These are phyloP conservation scores for Chlorocebus sabaeus DNA, from an alignment of 2,113 vertebrate genomes.

Conservation along the genomic window DNA sequence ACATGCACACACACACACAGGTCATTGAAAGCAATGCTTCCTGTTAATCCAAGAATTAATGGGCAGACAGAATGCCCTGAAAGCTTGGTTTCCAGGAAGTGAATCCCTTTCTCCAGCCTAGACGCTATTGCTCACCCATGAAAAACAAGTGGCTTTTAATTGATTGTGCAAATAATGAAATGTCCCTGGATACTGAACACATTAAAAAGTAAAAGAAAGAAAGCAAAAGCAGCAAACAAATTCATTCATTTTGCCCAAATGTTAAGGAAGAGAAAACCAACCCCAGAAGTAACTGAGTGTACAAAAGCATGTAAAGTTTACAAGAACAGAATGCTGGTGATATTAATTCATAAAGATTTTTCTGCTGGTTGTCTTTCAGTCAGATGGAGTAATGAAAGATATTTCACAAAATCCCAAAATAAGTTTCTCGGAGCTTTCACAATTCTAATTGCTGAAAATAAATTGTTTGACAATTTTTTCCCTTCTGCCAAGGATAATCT, in stretches of 20 bases:
- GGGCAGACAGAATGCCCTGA: not conserved
- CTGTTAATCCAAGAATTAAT: not conserved
- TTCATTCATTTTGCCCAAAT: not conserved
- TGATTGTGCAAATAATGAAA: not conserved
- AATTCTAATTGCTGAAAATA: not conserved
- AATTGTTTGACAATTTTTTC: not conserved
- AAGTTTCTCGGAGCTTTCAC: not conserved
- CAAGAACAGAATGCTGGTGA: not conserved
- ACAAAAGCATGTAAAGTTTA: not conserved
- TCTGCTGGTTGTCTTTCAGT: not conserved
- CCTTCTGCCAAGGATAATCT: not conserved
- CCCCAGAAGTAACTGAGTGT: not conserved
- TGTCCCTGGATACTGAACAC: not conserved
- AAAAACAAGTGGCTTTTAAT: not conserved
- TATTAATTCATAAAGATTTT: not conserved
- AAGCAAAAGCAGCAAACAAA: not conserved
- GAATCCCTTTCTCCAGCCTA: not conserved
- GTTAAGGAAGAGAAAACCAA: not conserved
- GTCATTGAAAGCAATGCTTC: not conserved
- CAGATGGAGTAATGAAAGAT: not conserved
- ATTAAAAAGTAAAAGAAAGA: not conserved
- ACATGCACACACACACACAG: not conserved
- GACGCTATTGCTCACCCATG: not conserved
- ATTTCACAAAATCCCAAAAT: not conserved
- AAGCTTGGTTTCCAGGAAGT: not conserved